These are phyloP conservation scores for Argentina silus DNA, from an alignment of 2,797 vertebrate species.

Conservation along the genomic window DNA sequence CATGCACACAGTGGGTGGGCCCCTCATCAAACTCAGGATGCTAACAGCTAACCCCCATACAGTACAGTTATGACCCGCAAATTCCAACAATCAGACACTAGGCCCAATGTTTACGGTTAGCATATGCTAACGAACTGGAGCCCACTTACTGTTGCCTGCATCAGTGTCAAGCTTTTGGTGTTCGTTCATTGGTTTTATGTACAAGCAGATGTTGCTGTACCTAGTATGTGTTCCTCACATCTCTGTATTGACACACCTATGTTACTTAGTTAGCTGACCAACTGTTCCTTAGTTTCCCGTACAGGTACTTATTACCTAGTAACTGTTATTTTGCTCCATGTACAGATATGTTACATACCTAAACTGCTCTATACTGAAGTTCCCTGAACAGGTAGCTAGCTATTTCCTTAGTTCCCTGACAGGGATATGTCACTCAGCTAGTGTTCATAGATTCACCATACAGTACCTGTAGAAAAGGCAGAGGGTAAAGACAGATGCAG, in stretches of 20 bases:
- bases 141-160: not conserved
- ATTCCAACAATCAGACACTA: constrained; percentile 47
- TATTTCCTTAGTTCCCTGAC: too few species aligned
- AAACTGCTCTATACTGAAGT: too few species aligned
- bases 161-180: not conserved
- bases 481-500: too few species aligned
- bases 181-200: not conserved
- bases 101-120: constrained; percentile 33
- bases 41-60: constrained; percentile 58
- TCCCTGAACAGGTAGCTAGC: too few species aligned
- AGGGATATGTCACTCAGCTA: too few species aligned
- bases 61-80: constrained; percentile 55
- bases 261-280: not conserved
- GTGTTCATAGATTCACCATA: too few species aligned
- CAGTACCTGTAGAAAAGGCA: too few species aligned
- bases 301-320: not conserved
- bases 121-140: not conserved
- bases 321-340: too few species aligned
- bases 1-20: constrained; percentile 73
- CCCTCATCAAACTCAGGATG: constrained; percentile 66
- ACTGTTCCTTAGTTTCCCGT: not conserved
- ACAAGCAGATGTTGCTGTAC: not conserved
- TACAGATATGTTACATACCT: too few species aligned
- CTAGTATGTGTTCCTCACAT: not conserved
- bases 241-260: not conserved